phyloP scores from a whole-genome alignment of 2,888 invertebrate species.

The Masnerella sp. region DNA sequence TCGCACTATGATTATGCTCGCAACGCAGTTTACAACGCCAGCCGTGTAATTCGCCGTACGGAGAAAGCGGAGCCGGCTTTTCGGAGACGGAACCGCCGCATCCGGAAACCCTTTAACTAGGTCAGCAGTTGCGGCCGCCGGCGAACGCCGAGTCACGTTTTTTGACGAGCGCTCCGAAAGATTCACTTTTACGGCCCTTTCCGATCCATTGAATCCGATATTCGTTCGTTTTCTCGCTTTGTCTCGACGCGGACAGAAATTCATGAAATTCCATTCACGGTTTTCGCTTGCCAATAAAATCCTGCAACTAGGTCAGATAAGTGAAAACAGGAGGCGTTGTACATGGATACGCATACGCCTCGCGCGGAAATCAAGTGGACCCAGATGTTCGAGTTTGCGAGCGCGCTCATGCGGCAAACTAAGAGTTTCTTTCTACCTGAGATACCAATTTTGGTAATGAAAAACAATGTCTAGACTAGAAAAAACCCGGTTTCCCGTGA shows the following conservation, averaged over 20 bases:
- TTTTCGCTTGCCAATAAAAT: constrained; percentile 61
- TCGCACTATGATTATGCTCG: constrained; percentile 19
- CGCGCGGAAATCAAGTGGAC: constrained; percentile 62
- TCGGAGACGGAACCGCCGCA: too few species aligned
- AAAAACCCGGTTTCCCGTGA: constrained; percentile 4
- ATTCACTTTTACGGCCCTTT: constrained; percentile 53
- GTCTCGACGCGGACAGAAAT: constrained; percentile 46
- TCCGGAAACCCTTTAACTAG: too few species aligned
- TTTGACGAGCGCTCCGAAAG: not conserved
- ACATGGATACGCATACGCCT: constrained; percentile 64
- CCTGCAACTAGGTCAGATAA: constrained; percentile 74
- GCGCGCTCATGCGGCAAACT: constrained; percentile 64
- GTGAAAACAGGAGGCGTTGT: constrained; percentile 74
- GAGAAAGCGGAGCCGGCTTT: too few species aligned
- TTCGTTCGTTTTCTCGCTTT: constrained; percentile 37
- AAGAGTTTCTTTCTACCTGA: constrained; percentile 49
- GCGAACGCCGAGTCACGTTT: too few species aligned
- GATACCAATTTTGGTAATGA: constrained; percentile 61
- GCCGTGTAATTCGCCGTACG: too few species aligned
- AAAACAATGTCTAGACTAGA: constrained; percentile 17
- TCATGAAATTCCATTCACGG: constrained; percentile 47
- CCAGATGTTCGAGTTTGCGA: constrained; percentile 67
- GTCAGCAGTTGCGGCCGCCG: too few species aligned
- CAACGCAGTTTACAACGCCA: too few species aligned
- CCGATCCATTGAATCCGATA: constrained; percentile 33